Conservation (phyloP, 2,113 vertebrate species). For the Pithys albifrons region DNA sequence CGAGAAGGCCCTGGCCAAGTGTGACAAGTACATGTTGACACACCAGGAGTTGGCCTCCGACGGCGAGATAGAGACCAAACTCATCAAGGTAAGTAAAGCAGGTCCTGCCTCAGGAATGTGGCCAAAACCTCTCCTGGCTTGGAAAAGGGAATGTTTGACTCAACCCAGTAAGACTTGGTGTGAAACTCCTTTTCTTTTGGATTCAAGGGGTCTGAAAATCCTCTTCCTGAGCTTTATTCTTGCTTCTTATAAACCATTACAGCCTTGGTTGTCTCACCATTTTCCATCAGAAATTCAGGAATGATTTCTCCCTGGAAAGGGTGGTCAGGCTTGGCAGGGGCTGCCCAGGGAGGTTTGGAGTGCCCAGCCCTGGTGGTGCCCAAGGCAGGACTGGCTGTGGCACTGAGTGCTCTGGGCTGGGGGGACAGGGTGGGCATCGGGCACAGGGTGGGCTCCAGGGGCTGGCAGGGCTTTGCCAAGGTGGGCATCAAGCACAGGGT, state of each 20-base stretch:
- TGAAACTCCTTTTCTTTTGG: background rate
- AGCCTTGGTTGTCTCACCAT: rapidly evolving
- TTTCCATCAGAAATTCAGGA: background rate
- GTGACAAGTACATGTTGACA: constrained; percentile 95
- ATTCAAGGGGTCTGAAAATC: background rate
- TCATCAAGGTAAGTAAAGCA: constrained; percentile 90
- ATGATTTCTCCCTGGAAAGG: background rate
- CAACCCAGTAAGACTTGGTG: rapidly evolving
- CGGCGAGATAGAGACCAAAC: constrained; percentile 92
- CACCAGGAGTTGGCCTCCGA: constrained; percentile 96
- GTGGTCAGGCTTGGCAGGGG: background rate
- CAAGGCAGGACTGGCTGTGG: too few relatives aligned
- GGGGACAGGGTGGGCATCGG: too few relatives aligned
- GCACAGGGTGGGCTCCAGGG: too few relatives aligned
- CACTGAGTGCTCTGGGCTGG: too few relatives aligned
- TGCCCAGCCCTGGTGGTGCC: too few relatives aligned
- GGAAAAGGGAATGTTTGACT: rapidly evolving
- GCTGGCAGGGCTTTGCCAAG: too few relatives aligned
- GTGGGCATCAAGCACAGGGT: too few relatives aligned
- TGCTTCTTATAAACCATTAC: rapidly evolving
- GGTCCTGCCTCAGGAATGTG: rapidly evolving
- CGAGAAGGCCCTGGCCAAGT: constrained; percentile 90
- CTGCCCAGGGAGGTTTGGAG: background rate
- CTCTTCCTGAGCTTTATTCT: background rate
- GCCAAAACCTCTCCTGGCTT: background rate